phyloP scores from a whole-genome alignment of 2,797 vertebrate genomes.

The Parauchenoglanis ngamensis region DNA sequence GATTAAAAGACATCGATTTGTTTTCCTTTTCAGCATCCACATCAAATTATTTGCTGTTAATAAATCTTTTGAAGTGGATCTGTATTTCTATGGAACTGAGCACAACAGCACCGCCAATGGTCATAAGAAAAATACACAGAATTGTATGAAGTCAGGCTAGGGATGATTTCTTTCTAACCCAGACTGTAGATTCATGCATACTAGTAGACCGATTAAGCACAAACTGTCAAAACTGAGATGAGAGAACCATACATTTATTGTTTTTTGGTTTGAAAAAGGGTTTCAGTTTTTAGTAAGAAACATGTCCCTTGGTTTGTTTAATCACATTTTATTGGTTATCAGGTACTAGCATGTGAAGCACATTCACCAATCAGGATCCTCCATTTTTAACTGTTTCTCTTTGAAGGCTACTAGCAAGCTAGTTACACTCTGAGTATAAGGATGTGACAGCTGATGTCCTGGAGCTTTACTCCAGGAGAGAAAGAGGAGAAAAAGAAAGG shows the following conservation, averaged over 20 bases:
- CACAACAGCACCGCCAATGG: not conserved
- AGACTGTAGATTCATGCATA: not conserved
- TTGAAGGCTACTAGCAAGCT: not conserved
- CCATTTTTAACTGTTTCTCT: not conserved
- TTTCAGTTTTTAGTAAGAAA: not conserved
- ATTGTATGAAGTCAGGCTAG: not conserved
- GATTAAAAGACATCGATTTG: not conserved
- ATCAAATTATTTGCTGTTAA: not conserved
- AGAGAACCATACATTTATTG: not conserved
- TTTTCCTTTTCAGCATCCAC: not conserved
- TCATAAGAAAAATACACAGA: not conserved
- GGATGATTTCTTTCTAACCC: not conserved
- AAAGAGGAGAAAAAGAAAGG: not conserved
- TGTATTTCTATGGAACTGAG: not conserved
- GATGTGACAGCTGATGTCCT: not conserved
- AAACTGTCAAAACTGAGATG: not conserved
- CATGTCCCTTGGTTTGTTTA: not conserved
- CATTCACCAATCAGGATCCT: not conserved
- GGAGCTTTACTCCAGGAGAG: not conserved
- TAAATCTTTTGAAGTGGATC: not conserved
- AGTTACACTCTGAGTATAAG: not conserved
- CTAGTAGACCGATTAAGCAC: not conserved
- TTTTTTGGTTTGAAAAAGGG: not conserved
- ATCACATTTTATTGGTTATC: not conserved
- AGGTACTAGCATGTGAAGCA: not conserved